Evolutionary conservation across 2,113 vertebrate genomes (phyloP).

Genomic region (Protobothrops mucrosquamatus): DNA sequence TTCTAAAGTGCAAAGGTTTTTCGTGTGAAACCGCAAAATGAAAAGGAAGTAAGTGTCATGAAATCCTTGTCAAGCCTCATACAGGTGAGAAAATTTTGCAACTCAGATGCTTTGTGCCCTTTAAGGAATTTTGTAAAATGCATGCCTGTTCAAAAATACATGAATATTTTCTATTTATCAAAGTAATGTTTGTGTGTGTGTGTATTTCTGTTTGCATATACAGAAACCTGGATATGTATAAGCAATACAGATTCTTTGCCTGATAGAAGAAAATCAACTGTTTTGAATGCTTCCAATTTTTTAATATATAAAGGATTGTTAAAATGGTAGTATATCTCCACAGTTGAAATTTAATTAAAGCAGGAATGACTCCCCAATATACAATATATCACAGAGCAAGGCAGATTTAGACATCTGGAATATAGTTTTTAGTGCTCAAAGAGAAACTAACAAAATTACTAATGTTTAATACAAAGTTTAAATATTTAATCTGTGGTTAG

Average conservation of each 20-base stretch:
- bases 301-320: background rate
- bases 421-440: background rate
- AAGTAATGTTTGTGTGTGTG: background rate
- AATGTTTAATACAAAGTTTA: background rate
- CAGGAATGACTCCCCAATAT: background rate
- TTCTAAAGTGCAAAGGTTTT: slow-evolving; percentile 79
- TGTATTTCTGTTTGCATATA: background rate
- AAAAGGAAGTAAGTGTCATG: slow-evolving; percentile 74
- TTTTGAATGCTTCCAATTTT: background rate
- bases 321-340: background rate
- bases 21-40: slow-evolving; percentile 71
- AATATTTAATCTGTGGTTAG: background rate
- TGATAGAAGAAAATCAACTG: background rate
- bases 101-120: background rate
- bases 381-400: background rate
- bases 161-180: background rate
- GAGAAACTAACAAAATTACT: background rate
- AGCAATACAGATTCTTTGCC: background rate
- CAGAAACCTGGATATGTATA: background rate
- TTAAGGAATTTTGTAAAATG: background rate
- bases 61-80: slow-evolving; percentile 71
- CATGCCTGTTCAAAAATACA: background rate
- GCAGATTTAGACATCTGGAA: background rate
- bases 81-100: slow-evolving; percentile 50
- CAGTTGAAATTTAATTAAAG: background rate